Base-by-base conservation (phyloP, 2,797 vertebrate species). In the Chloroceryle inda region DNA sequence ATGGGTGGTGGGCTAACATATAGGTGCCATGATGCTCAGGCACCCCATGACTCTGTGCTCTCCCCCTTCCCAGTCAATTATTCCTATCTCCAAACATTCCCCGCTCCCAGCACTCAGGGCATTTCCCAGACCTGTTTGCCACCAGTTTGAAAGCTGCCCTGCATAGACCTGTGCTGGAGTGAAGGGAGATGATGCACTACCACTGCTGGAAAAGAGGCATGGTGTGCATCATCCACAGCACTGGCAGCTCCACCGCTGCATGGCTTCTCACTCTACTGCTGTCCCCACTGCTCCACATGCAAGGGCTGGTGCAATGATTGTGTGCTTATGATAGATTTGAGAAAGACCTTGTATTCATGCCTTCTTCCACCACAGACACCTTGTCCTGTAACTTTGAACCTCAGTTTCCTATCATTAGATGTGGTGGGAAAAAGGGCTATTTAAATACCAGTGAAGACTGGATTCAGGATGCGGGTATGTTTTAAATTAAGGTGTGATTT, bases 401-500 rank as follows among this genome's bases (percentile, higher is more conserved):
- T 79, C 56, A 31, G 45, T 44, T 88, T 84, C 88, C 73, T 74
- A 44, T 38, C 79, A 74, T 71, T 76, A 71, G 68, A 33, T 67
- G 74, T 0, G 20, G 88, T 66, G 68, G 66, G 66, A 58, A 68
- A 82, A 85, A 82, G 16, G 20, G 49, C 44, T 62, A 24, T 77
- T 85, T 77, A 85, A 92, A 89, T 78, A 52, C 64, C 6, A 1
- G 35, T 37, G 61, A 85, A 68, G 61, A 38, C 75, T 85, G 81
- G 55, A 53, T 72, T 68, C 61, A 74, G 66, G 66, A 58, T 53
- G 76, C 3, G 1, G 61, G 66, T 92, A 73, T 89, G 76, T 88
- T 94, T 94, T 92, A 85, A 85, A 89, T 92, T 89, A 92, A 77
- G 61, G 71, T 63, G 71, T 63, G 81, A 92, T 92, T 92, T 92